Conservation (phyloP, 2,888 invertebrate genomes). For the Trissoscelio sp. region DNA sequence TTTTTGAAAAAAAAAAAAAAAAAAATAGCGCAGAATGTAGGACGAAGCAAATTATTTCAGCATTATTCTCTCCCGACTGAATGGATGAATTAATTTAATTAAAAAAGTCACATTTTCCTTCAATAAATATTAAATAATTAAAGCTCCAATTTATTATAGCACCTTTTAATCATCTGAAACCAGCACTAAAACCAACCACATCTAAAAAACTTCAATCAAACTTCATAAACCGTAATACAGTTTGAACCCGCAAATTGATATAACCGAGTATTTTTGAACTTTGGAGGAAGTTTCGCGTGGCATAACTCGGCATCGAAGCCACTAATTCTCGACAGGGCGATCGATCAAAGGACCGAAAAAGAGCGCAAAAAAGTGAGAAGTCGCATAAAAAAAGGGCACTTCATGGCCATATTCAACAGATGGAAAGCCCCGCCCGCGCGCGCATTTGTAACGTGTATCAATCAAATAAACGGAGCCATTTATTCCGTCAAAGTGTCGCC, state of each 20-base stretch:
- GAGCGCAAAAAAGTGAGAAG: background rate
- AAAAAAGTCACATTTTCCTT: too few species aligned
- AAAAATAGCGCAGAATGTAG: too few species aligned
- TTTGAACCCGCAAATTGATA: background rate
- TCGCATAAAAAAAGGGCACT: conserved; percentile 2
- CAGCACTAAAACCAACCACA: background rate
- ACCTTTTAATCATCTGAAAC: background rate
- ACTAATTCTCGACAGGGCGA: conserved; percentile 10
- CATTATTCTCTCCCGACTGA: too few species aligned
- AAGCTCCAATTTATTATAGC: background rate
- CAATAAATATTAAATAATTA: too few species aligned
- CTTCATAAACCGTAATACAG: background rate
- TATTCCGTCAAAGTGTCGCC: conserved; percentile 14
- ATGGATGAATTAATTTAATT: too few species aligned
- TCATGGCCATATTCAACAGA: conserved; percentile 40
- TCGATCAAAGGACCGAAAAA: conserved; percentile 23
- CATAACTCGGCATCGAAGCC: conserved; percentile 3
- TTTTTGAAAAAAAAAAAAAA: too few species aligned
- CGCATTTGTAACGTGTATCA: conserved; percentile 41
- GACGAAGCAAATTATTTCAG: too few species aligned
- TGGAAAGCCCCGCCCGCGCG: conserved; percentile 16
- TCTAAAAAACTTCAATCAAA: background rate
- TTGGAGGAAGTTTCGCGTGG: background rate
- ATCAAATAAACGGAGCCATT: conserved; percentile 47
- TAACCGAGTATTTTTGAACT: conserved; percentile 12